Percentiles rank a stretch among this genome's conserved stretches.
Conservation (phyloP, 2,113 vertebrate genomes). For the Grus americana region DNA sequence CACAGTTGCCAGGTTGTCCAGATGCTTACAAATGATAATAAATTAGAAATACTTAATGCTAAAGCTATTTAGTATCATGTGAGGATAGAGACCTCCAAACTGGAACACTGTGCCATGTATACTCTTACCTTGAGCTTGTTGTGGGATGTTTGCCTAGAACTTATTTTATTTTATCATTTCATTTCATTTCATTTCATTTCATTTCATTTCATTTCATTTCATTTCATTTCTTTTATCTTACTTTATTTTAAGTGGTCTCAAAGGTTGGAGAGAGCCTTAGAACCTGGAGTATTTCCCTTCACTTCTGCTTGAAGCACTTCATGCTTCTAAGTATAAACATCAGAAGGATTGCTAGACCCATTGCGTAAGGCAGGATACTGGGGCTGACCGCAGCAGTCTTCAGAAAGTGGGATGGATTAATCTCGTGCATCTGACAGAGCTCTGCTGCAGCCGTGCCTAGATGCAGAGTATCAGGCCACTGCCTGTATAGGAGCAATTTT, state of each 20-base stretch:
- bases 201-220: neutral
- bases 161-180: neutral
- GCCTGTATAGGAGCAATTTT: neutral
- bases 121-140: neutral
- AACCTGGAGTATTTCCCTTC: neutral
- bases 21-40: slow-evolving; percentile 23
- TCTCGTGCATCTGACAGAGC: neutral
- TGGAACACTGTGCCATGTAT: neutral
- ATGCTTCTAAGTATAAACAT: neutral
- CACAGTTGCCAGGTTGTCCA: slow-evolving; percentile 36
- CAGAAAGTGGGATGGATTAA: neutral
- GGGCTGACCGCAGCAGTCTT: neutral
- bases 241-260: neutral
- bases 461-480: neutral
- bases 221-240: neutral
- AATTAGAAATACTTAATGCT: slow-evolving; percentile 12
- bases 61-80: neutral
- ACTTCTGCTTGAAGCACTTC: neutral
- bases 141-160: neutral
- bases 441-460: neutral
- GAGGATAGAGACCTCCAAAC: neutral
- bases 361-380: neutral
- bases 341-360: neutral
- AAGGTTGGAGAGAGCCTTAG: neutral
- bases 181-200: neutral